Percentiles rank a stretch among this genome's conserved stretches.
These are phyloP conservation scores for Actias luna DNA, from an alignment of 2,888 invertebrate genomes.

Conservation along the genomic window DNA sequence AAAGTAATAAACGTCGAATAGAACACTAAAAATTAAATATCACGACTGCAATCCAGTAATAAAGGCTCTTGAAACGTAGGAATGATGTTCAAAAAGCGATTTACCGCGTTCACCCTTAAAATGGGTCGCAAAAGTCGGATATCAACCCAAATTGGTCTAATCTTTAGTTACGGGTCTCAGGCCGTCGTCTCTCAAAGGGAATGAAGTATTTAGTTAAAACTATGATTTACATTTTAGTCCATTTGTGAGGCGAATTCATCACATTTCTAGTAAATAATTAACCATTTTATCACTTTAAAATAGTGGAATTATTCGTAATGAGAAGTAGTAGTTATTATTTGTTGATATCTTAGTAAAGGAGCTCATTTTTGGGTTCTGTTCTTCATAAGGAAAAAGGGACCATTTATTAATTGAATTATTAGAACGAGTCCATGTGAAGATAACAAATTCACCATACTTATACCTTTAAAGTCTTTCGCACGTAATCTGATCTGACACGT, in stretches of 20 bases:
- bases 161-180: constrained; percentile 53
- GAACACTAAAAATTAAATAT: constrained; percentile 2
- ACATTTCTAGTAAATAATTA: neutral
- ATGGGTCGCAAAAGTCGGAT: constrained; percentile 54
- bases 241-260: neutral
- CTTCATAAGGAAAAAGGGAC: too few relatives aligned
- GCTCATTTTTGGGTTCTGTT: neutral
- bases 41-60: constrained; percentile 7
- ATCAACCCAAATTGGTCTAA: constrained; percentile 62
- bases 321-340: neutral
- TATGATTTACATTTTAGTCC: constrained; percentile 10
- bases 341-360: neutral
- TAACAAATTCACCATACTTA: too few relatives aligned
- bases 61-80: constrained; percentile 20
- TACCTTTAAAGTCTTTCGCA: too few relatives aligned
- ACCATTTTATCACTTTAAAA: neutral
- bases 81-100: constrained; percentile 58
- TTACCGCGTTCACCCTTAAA: constrained; percentile 53
- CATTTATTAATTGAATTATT: too few relatives aligned
- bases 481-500: too few relatives aligned
- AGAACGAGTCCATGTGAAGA: too few relatives aligned
- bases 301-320: neutral
- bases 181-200: constrained; percentile 14
- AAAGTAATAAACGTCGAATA: neutral
- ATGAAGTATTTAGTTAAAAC: constrained; percentile 10